A percentile compares a stretch with the other conserved stretches of the same genome.
These are phyloP conservation scores for Mesaphorura yosii DNA, from an alignment of 1,140 invertebrate genomes.

Conservation along the genomic window DNA sequence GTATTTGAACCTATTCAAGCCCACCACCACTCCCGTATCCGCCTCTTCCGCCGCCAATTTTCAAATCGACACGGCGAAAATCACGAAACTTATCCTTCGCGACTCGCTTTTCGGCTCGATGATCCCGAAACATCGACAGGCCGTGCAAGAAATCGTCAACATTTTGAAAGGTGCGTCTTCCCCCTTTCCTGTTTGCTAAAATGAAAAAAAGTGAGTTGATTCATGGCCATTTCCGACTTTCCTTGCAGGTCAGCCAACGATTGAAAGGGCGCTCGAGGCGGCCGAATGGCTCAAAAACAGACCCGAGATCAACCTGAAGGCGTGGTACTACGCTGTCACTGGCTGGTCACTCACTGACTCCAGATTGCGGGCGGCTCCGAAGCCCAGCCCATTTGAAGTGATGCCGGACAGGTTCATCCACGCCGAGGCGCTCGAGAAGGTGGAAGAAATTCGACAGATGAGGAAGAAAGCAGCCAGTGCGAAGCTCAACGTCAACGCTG, in stretches of 20 bases:
- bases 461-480: background rate
- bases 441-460: background rate
- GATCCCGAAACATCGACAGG: background rate
- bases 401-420: background rate
- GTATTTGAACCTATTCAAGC: no score
- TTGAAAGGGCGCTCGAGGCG: background rate
- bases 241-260: background rate
- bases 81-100: background rate
- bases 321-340: background rate
- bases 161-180: background rate
- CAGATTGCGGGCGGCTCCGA: background rate
- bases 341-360: background rate
- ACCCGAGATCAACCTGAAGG: background rate
- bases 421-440: background rate
- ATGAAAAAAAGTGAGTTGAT: background rate
- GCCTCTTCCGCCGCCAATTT: no score
- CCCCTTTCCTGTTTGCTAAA: no score
- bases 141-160: background rate
- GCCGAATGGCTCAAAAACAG: background rate
- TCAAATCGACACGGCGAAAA: no score
- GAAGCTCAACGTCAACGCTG: no score
- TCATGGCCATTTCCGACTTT: background rate
- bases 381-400: background rate
- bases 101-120: background rate
- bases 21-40: no score